Percentiles rank a stretch among this genome's conserved stretches.
These are phyloP conservation scores for Drosophila flavopinicola DNA, from an alignment of 2,888 invertebrate genomes.

Conservation along the genomic window DNA sequence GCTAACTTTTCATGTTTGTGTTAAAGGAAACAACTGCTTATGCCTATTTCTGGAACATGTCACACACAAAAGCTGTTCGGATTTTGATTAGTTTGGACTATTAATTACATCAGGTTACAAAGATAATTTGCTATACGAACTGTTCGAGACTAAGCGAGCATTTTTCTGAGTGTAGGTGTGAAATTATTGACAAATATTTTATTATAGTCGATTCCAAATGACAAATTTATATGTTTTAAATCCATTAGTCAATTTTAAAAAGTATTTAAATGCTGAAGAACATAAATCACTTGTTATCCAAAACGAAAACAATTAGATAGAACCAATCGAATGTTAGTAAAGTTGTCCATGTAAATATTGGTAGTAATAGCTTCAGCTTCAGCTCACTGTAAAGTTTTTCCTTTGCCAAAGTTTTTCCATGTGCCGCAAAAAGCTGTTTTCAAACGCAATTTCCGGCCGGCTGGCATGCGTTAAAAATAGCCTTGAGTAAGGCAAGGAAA, in stretches of 20 bases:
- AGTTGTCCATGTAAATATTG: neutral
- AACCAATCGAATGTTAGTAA: too few relatives aligned
- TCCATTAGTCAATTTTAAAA: too few relatives aligned
- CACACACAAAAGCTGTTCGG: neutral
- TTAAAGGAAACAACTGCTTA: neutral
- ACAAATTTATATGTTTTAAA: too few relatives aligned
- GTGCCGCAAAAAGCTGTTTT: conserved; percentile 18
- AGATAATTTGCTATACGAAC: too few relatives aligned
- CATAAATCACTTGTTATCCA: too few relatives aligned
- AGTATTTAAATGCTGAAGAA: too few relatives aligned
- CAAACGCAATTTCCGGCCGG: conserved; percentile 62
- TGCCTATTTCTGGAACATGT: neutral
- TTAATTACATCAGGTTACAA: conserved; percentile 1
- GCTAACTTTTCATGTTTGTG: too few relatives aligned
- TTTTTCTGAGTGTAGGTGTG: neutral
- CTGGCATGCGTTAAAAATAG: conserved; percentile 71
- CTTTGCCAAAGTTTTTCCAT: neutral
- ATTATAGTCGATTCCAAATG: neutral
- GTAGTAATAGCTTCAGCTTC: neutral
- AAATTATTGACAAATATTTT: neutral
- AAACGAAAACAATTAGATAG: too few relatives aligned
- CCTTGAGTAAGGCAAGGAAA: conserved; percentile 61
- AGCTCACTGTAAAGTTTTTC: conserved; percentile 9
- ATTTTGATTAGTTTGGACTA: neutral
- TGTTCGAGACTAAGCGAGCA: neutral